phyloP scores from a whole-genome alignment of 2,113 vertebrate genomes.

The Tragelaphus buxtoni region DNA sequence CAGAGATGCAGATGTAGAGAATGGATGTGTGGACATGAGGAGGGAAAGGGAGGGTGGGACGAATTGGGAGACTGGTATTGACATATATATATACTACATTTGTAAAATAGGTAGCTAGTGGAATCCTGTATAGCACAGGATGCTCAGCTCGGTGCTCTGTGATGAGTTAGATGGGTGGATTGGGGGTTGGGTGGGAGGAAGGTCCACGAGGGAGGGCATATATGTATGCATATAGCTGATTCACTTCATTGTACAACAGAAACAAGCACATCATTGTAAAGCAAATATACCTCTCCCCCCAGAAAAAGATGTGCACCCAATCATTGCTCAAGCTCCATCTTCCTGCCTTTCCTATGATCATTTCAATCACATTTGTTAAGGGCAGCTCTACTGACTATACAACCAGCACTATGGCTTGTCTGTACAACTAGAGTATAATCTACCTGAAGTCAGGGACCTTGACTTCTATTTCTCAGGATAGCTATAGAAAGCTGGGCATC shows the following conservation, averaged over 20 bases:
- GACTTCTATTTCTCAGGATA: not conserved
- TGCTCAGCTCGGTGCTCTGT: not conserved
- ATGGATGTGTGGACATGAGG: not conserved
- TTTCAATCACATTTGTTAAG: not conserved
- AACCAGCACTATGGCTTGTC: not conserved
- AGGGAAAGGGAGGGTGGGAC: not conserved
- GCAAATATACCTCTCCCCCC: not conserved
- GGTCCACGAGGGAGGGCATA: not conserved
- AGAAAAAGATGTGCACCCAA: not conserved
- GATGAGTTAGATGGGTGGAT: not conserved
- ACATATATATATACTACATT: not conserved
- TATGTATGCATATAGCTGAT: not conserved
- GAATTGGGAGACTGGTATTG: not conserved
- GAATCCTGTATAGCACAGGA: not conserved
- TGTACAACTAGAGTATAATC: not conserved
- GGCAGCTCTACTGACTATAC: not conserved
- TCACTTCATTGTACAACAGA: not conserved
- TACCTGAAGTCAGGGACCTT: not conserved
- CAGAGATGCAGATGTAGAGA: not conserved
- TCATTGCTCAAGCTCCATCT: not conserved
- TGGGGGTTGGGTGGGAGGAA: not conserved
- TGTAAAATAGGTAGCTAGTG: not conserved
- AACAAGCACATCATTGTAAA: not conserved
- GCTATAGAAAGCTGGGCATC: not conserved
- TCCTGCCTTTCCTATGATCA: not conserved